These are phyloP conservation scores for Herpetotheres cachinnans DNA, from an alignment of 2,113 vertebrate species.

Conservation along the genomic window DNA sequence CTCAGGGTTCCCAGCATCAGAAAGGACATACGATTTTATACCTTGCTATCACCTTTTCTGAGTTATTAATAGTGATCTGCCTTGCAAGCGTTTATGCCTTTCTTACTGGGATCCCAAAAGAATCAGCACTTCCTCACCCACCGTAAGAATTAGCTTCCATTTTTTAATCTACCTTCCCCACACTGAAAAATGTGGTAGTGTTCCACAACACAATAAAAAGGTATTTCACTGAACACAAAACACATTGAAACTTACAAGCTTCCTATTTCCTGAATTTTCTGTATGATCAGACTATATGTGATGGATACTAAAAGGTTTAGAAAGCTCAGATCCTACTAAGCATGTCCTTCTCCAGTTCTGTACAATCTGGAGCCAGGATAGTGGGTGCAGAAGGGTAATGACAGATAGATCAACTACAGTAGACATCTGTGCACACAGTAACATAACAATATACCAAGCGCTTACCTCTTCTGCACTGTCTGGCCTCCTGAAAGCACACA, in stretches of 20 bases:
- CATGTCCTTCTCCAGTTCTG: not conserved
- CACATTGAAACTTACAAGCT: not conserved
- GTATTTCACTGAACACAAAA: not conserved
- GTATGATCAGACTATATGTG: not conserved
- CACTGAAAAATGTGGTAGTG: fast-evolving
- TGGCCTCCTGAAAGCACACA: not conserved
- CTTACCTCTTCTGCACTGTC: not conserved
- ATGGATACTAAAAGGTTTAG: not conserved
- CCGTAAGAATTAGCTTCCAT: not conserved
- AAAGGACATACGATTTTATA: not conserved
- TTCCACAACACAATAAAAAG: not conserved
- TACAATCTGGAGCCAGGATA: not conserved
- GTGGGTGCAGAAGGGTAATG: fast-evolving
- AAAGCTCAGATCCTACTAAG: not conserved
- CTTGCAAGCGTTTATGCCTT: not conserved
- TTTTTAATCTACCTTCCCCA: not conserved
- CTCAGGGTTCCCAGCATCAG: not conserved
- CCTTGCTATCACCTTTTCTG: not conserved
- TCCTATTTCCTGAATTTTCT: not conserved
- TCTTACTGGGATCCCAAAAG: not conserved
- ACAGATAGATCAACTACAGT: not conserved
- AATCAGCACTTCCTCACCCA: not conserved
- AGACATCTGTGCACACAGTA: not conserved
- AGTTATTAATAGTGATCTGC: not conserved
- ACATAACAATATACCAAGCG: not conserved